Conservation (phyloP, 2,888 invertebrate genomes). For the Ommatoiulus sabulosus region DNA sequence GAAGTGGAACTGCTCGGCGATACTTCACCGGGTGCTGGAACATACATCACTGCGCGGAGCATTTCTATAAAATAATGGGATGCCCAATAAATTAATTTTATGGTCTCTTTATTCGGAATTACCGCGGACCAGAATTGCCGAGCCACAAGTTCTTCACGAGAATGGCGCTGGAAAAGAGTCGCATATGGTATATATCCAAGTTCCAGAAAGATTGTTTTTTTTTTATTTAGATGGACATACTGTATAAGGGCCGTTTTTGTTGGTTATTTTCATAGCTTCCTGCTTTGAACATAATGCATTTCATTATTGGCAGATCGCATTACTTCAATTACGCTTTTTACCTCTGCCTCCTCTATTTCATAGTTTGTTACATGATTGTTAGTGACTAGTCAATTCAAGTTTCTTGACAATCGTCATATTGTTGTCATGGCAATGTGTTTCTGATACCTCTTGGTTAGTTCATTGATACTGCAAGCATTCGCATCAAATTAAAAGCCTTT, state of each 20-base stretch:
- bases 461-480: too few relatives aligned
- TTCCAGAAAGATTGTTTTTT: neutral
- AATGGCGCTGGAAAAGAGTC: neutral
- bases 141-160: neutral
- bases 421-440: too few relatives aligned
- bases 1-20: neutral
- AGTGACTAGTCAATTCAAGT: neutral
- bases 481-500: too few relatives aligned
- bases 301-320: neutral
- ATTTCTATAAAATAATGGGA: conserved; percentile 40
- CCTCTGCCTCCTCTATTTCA: neutral
- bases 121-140: neutral
- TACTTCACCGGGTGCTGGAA: neutral
- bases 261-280: neutral
- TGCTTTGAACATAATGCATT: neutral
- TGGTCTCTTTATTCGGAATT: neutral
- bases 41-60: neutral
- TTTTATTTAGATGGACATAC: too few relatives aligned
- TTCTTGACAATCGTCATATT: neutral
- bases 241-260: neutral
- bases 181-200: neutral
- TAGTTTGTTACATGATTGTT: neutral
- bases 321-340: neutral
- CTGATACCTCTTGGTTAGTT: too few relatives aligned
- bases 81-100: conserved; percentile 37